phyloP scores from a whole-genome alignment of 2,797 vertebrate genomes.

The Rhabdomys pumilio region DNA sequence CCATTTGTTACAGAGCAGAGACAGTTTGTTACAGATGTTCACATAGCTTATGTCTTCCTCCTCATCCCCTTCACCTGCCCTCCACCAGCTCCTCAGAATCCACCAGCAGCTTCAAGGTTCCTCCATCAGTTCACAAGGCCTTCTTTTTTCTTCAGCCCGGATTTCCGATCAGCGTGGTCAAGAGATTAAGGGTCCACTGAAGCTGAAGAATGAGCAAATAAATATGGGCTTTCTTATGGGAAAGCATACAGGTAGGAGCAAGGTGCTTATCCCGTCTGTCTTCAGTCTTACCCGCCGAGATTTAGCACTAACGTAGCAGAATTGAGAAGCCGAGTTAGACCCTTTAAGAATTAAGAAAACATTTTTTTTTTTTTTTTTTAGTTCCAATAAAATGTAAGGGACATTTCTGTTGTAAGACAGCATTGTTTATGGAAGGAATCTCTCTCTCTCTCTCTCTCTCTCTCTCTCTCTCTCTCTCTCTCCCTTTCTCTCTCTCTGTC shows the following conservation, averaged over 20 bases:
- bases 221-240: slow-evolving; percentile 79
- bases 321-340: slow-evolving; percentile 85
- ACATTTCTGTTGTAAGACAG: slow-evolving; percentile 84
- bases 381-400: slow-evolving; percentile 88
- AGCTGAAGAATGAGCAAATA: slow-evolving; percentile 81
- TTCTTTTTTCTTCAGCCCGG: slow-evolving; percentile 75
- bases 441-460: slow-evolving; percentile 85
- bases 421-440: slow-evolving; percentile 88
- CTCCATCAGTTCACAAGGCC: slow-evolving; percentile 67
- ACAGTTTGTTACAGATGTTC: slow-evolving; percentile 79
- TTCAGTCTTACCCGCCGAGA: slow-evolving; percentile 71
- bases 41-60: slow-evolving; percentile 62
- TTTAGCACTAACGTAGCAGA: slow-evolving; percentile 65
- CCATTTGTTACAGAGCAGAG: slow-evolving; percentile 82
- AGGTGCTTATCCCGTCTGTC: slow-evolving; percentile 68
- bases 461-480: slow-evolving; percentile 81
- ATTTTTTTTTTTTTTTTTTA: slow-evolving; percentile 75
- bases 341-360: slow-evolving; percentile 70
- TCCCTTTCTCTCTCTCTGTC: slow-evolving; percentile 84
- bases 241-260: slow-evolving; percentile 86
- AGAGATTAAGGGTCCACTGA: slow-evolving; percentile 80
- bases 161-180: slow-evolving; percentile 85
- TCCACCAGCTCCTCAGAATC: slow-evolving; percentile 84
- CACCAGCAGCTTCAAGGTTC: slow-evolving; percentile 82
- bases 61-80: slow-evolving; percentile 8